phyloP scores from a whole-genome alignment of 2,797 vertebrate species.

The Periophthalmus magnuspinnatus region DNA sequence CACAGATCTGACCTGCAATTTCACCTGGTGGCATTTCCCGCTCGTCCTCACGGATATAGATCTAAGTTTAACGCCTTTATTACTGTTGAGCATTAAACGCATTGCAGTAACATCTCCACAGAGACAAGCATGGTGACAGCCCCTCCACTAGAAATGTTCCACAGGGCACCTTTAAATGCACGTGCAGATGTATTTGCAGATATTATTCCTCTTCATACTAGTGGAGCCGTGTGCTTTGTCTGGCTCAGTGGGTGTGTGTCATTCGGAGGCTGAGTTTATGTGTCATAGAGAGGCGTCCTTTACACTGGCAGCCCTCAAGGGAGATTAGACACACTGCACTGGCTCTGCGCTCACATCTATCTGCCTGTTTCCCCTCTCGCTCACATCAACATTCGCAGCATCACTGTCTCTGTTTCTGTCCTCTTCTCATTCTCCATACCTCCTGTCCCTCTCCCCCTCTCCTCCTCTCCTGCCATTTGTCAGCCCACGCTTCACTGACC shows the following conservation, averaged over 20 bases:
- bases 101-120: no score
- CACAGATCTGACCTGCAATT: background rate
- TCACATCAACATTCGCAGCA: conserved; percentile 34
- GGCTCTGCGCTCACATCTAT: conserved; percentile 46
- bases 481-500: conserved; percentile 53
- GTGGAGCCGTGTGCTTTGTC: conserved; percentile 21
- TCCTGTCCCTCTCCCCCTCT: conserved; percentile 23
- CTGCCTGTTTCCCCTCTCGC: conserved; percentile 23
- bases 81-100: background rate
- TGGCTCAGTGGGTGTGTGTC: conserved; percentile 47
- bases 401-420: conserved; percentile 41
- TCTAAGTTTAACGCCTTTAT: background rate
- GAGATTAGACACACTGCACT: conserved; percentile 68
- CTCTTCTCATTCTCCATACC: conserved; percentile 36
- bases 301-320: conserved; percentile 53
- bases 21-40: background rate
- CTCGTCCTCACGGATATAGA: background rate
- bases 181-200: conserved; percentile 15
- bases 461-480: conserved; percentile 55
- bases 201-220: conserved; percentile 31
- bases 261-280: conserved; percentile 56
- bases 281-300: conserved; percentile 58
- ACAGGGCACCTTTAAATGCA: no score
- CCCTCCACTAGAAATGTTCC: no score
- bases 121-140: no score